Evolutionary conservation across 2,797 vertebrate genomes (phyloP), one percentile per base, ranked within the genome.

Genomic region (Pachyuromys duprasi): DNA sequence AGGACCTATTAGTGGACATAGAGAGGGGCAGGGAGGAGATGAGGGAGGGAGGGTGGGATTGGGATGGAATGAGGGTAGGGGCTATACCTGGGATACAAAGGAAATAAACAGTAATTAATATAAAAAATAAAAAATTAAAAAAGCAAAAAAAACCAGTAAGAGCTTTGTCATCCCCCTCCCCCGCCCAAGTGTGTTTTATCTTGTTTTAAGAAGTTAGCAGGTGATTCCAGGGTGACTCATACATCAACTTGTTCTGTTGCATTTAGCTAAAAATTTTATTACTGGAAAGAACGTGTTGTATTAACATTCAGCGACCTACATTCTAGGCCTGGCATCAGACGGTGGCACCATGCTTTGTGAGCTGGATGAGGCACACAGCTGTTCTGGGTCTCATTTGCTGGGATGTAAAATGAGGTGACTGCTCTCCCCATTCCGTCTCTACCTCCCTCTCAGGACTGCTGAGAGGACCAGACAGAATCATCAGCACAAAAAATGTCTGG

Each of bases 271-370:
- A 93, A 79, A 53, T 31, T 39, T 11, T 4, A 55, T 86, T 90
- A 88, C 74, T 86, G 45, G 39, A 72, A 89, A 39, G 53, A 80
- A 93, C 5, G 15, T 5, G 36, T 11, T 53, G 13, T 12, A 72
- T 76, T 80, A 62, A 81, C 74, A 74, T n/a, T 70, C 76, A 78
- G 49, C 81, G 92, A 84, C 55, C 90, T 62, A 78, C 9, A 78
- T 90, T 93, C 42, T 39, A 81, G 67, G 12, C 76, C 9, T 26
- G 96, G 60, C 93, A 63, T 90, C 90, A 93, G 80, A 94, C 15
- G 3, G 28, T 94, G 72, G 15, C 84, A 86, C 22, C 70, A 57
- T 42, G n/a, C 22, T 91, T 75, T 78, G 55, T 80, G 84, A 88
- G 28, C 80, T 84, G 57, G 88, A 90, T 26, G 88, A 42, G 24